phyloP scores from a whole-genome alignment of 2,797 vertebrate genomes.

The Phalloptychus januarius region DNA sequence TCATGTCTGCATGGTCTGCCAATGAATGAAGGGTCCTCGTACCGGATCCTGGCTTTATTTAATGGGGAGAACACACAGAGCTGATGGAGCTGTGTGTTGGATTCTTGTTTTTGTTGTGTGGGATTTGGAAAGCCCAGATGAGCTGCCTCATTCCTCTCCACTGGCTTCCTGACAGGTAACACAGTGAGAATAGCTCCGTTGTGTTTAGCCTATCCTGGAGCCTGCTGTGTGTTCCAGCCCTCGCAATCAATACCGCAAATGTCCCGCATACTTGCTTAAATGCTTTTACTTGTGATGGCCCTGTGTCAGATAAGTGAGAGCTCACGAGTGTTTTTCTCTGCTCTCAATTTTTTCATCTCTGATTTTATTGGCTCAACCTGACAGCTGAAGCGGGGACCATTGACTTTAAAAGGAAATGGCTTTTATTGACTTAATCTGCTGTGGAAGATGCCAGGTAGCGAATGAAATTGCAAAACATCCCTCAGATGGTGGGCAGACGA shows the following conservation, averaged over 20 bases:
- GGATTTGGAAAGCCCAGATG: constrained; percentile 58
- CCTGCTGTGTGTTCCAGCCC: constrained; percentile 1
- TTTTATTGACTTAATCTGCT: constrained; percentile 62
- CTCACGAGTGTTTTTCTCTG: constrained; percentile 19
- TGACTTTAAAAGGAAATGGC: constrained; percentile 59
- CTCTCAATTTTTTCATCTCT: constrained; percentile 23
- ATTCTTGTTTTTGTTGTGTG: constrained; percentile 53
- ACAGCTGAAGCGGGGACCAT: constrained; percentile 32
- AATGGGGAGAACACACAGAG: constrained; percentile 37
- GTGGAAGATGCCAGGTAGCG: constrained; percentile 57
- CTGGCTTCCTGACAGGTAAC: constrained; percentile 60
- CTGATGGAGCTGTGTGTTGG: constrained; percentile 55
- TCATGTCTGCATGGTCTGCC: constrained; percentile 44
- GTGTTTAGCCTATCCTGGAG: constrained; percentile 26
- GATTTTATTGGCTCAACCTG: constrained; percentile 61
- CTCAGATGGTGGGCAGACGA: constrained; percentile 15
- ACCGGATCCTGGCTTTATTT: constrained; percentile 45
- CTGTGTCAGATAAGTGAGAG: constrained; percentile 15
- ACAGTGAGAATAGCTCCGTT: constrained; percentile 36
- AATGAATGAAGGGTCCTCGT: constrained; percentile 48
- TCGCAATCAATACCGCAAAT: constrained; percentile 30
- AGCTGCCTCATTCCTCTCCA: constrained; percentile 58
- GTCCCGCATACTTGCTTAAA: constrained; percentile 31
- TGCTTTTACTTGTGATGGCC: constrained; percentile 7
- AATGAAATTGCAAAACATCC: constrained; percentile 47